A percentile compares a stretch with the other conserved stretches of the same genome.
phyloP scores from a whole-genome alignment of 1,140 invertebrate species.

The Steinernema khuongi region DNA sequence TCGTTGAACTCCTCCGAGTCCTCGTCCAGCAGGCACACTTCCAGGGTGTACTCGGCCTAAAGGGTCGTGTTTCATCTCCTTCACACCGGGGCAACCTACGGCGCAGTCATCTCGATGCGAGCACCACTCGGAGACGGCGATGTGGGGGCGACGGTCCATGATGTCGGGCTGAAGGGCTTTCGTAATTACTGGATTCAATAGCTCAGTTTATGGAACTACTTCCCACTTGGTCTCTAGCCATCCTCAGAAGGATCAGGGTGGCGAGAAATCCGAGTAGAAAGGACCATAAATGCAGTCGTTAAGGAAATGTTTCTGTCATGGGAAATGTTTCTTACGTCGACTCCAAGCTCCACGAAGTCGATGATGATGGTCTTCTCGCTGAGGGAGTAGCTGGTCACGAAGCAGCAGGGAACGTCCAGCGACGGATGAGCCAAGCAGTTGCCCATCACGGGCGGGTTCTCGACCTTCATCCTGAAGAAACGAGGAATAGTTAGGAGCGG shows the following conservation, averaged over 20 bases:
- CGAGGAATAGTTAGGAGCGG: neutral
- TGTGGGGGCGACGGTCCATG: neutral
- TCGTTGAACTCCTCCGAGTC: neutral
- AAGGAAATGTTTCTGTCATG: too few relatives aligned
- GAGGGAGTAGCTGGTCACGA: neutral
- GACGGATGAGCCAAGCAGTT: neutral
- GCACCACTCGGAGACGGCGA: neutral
- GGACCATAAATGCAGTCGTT: too few relatives aligned
- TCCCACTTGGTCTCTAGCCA: too few relatives aligned
- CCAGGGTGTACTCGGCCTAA: neutral
- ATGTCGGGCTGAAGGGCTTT: neutral
- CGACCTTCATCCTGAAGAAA: slow-evolving; percentile 4
- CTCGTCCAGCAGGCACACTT: neutral
- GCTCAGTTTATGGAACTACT: too few relatives aligned
- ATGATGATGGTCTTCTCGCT: neutral
- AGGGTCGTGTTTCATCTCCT: too few relatives aligned
- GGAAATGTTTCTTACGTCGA: neutral
- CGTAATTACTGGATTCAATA: neutral
- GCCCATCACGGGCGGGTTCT: neutral
- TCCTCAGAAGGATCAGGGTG: too few relatives aligned
- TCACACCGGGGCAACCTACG: too few relatives aligned
- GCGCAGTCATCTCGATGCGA: neutral
- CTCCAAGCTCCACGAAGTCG: neutral
- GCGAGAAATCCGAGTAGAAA: too few relatives aligned
- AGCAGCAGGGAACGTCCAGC: neutral